Base-by-base conservation (phyloP, 1,140 invertebrate genomes). In the Ptiloglossa arizonensis region DNA sequence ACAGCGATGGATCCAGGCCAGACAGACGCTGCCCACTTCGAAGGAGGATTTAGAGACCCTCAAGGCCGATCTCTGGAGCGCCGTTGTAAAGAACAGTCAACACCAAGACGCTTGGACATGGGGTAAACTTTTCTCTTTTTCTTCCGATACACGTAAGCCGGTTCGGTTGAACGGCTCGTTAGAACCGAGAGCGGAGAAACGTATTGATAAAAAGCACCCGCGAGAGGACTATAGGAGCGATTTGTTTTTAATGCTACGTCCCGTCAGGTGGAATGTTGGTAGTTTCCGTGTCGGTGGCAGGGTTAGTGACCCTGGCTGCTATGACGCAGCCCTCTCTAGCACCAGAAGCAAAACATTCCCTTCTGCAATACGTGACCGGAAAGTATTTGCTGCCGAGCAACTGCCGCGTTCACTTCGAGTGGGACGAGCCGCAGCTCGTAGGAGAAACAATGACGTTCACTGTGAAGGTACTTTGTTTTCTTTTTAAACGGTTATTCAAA, bases 391-490 rank as follows among this genome's bases (percentile, higher is more conserved):
- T 97, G 62, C 96, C 97, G 27, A 95, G 96, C 67, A 97, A 97
- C 89, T 98, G 97, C 90, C 96, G 95, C 87, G 96, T 97, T 59
- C 93, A 94, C 79, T 96, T 96, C 90, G 96, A 97, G 82, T 98
- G 97, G 97, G 94, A 95, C 64, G 97, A 98, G 89, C 97, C 97
- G 19, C 95, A 96, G 76, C 92, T 95, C 15, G 98, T 98, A 0
- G 97, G 97, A 15, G 96, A 96, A 89, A 98, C 97, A 5, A 96
- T 98, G 94, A 97, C 96, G 86, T 98, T 98, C 91, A 96, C 95
- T 68, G 96, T 98, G 27, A 94, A 95, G 92, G 95, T 96, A 92
- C 59, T 11, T 24, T 41, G 9, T 41, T 13, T 41, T 11, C 11
- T 11, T 9, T 41, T 41, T 11, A 41, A 41, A 41, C 38, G 5